These are phyloP conservation scores for Agrochola circellaris DNA, from an alignment of 2,888 invertebrate species.

Conservation along the genomic window DNA sequence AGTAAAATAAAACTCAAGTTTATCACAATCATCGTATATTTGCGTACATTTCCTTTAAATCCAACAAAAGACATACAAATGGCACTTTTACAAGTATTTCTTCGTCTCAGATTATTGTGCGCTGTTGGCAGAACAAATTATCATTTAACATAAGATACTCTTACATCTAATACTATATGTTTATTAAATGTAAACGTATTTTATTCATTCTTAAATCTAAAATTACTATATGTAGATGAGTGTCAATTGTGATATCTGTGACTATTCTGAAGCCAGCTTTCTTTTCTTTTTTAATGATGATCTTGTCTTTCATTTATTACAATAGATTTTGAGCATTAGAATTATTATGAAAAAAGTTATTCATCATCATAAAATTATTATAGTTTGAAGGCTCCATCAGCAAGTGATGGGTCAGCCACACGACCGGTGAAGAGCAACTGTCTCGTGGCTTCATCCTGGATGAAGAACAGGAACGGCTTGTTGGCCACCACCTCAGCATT, in stretches of 20 bases:
- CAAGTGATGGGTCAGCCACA: conserved; percentile 91
- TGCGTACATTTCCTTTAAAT: conserved; percentile 39
- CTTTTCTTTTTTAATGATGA: neutral
- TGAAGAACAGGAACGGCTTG: conserved; percentile 95
- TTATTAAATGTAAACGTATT: conserved; percentile 11
- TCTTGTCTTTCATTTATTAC: neutral
- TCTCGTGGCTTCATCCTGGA: conserved; percentile 94
- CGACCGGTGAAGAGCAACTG: conserved; percentile 94
- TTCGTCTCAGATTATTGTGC: conserved; percentile 34
- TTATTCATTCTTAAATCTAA: conserved; percentile 23
- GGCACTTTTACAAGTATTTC: conserved; percentile 53
- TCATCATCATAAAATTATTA: conserved; percentile 14
- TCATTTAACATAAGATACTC: neutral
- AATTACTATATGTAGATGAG: conserved; percentile 12
- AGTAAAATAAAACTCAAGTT: conserved; percentile 35
- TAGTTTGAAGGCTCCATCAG: conserved; percentile 76
- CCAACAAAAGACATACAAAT: conserved; percentile 47
- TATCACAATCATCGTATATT: conserved; percentile 58
- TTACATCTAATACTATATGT: conserved; percentile 9
- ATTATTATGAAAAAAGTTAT: neutral
- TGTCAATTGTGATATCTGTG: conserved; percentile 16
- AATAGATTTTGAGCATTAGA: conserved; percentile 7
- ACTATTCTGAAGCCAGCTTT: neutral
- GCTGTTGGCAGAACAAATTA: neutral
- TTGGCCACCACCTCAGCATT: conserved; percentile 92